Base-by-base conservation (phyloP, 2,113 vertebrate genomes). In the Phalacrocorax aristotelis region DNA sequence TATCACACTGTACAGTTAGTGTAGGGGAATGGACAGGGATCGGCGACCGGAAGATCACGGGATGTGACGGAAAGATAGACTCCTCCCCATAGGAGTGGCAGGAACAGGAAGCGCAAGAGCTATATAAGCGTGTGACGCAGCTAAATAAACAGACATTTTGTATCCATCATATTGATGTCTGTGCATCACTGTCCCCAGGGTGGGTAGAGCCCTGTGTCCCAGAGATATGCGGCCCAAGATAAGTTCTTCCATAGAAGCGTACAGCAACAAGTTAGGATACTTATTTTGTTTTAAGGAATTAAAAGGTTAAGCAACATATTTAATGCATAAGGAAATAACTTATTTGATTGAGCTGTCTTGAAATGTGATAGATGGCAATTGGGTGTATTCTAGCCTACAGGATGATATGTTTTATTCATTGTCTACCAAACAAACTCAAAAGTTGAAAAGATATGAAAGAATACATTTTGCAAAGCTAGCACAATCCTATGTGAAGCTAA, bases 291-390 rank as follows among this genome's bases (percentile, higher is more conserved):
- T 95, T 86, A 71, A 87, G 71, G 49, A 74, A 82, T 97, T 96
- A 95, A 94, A 97, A 97, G 58, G 71, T 96, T 97, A 97, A 96
- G 80, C 60, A 94, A 83, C 48, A 62, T 89, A 93, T 94, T 97
- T 91, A 85, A 91, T 91, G 58, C 46, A 18, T 87, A 96, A 97
- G 95, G 96, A 98, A 98, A 96, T 97, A 97, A 92, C 78, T 97
- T 96, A 90, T 81, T 97, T 64, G 82, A 78, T n/a, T 90, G 55
- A 87, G 48, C 40, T 90, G 57, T 64, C 92, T 95, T 97, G 96
- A 97, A 97, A 96, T 76, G 82, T 65, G 97, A 98, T 96, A 98
- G 75, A 94, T 74, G 77, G 85, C 95, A 98, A 96, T 97, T 98
- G 98, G 66, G 69, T 78, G 40, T 83, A 91, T 97, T 96, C 75